Percentiles rank a stretch among this genome's conserved stretches.
These are phyloP conservation scores for Gorsachius goisagi DNA, from an alignment of 2,113 vertebrate species.

Conservation along the genomic window DNA sequence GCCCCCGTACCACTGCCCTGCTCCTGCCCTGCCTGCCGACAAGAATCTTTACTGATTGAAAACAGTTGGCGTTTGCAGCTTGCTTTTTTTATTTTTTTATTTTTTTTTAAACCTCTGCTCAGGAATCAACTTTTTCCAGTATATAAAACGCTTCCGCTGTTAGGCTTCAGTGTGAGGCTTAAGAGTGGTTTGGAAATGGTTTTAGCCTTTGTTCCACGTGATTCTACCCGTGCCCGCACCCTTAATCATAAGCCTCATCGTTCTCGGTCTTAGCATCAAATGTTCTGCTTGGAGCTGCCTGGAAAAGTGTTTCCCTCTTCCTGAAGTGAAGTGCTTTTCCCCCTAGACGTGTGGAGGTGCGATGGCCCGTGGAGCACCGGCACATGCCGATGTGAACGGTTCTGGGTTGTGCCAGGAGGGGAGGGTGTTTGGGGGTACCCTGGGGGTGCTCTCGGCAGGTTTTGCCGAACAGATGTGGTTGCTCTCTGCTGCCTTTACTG, in stretches of 20 bases:
- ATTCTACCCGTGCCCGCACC: rapidly evolving
- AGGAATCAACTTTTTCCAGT: not conserved
- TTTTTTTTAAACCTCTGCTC: not conserved
- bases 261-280: rapidly evolving
- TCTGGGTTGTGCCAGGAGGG: not conserved
- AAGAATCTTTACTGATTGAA: not conserved
- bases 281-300: not conserved
- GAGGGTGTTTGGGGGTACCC: not conserved
- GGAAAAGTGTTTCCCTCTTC: not conserved
- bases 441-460: rapidly evolving
- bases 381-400: not conserved
- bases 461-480: not conserved
- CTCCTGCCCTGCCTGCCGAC: not conserved
- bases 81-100: not conserved
- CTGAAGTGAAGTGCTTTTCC: not conserved
- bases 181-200: not conserved
- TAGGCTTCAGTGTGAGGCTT: not conserved
- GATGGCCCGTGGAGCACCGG: rapidly evolving
- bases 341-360: rapidly evolving
- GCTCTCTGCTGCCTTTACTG: not conserved
- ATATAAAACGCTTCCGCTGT: not conserved
- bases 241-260: rapidly evolving
- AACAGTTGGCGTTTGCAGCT: not conserved
- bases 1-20: not conserved
- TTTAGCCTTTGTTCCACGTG: not conserved